These are phyloP conservation scores for Cyaniris semiargus DNA, from an alignment of 2,888 invertebrate genomes.

Conservation along the genomic window DNA sequence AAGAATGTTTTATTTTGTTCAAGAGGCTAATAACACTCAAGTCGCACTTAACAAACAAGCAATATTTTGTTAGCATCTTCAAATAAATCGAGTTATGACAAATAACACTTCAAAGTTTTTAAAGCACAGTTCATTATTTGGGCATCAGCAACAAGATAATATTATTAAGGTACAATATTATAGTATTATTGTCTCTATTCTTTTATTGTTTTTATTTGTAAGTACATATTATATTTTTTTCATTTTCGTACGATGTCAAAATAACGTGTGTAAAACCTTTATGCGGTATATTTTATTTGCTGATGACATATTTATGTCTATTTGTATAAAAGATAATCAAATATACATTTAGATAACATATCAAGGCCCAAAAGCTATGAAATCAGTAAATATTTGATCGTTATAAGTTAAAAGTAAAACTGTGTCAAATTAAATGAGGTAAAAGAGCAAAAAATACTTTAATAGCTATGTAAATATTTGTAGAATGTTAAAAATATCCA, in stretches of 20 bases:
- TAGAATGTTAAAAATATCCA: no score
- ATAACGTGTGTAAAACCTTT: neutral
- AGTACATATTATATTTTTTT: no score
- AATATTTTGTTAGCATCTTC: neutral
- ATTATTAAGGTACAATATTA: neutral
- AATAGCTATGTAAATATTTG: neutral
- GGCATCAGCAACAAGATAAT: no score
- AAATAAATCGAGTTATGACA: neutral
- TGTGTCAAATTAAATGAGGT: neutral
- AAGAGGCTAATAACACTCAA: neutral
- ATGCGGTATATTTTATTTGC: neutral
- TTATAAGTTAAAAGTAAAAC: neutral
- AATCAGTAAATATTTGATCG: neutral
- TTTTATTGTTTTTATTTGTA: no score
- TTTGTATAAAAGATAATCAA: neutral
- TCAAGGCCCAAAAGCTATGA: constrained; percentile 5
- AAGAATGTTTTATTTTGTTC: constrained; percentile 27
- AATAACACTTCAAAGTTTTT: neutral
- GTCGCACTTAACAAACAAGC: neutral
- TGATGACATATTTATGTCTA: constrained; percentile 3
- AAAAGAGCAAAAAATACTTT: neutral
- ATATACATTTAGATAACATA: neutral
- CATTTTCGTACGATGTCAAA: neutral
- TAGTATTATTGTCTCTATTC: neutral
- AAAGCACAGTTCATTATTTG: no score